Evolutionary conservation across 2,797 vertebrate species (phyloP), one percentile per base, ranked within the genome.

Genomic region (Heterohyrax brucei): DNA sequence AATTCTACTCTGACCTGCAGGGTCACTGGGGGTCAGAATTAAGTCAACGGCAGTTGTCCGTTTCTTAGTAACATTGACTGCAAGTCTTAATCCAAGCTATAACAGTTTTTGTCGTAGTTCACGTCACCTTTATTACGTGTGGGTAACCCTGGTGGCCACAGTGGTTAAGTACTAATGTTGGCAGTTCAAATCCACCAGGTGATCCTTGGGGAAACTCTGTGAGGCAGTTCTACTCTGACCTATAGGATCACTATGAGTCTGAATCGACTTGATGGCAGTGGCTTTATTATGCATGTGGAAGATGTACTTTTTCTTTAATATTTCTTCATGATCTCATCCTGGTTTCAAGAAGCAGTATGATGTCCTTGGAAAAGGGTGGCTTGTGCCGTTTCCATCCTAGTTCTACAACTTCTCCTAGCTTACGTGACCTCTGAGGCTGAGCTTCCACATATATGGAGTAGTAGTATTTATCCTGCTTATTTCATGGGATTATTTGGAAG

Each of bases 401-500:
- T 10, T 66, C 19, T 13, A 33, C n/a, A 39, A 1, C 39, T 93
- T 86, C 33, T 14, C 6, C 79, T 64, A 66, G 2, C 30, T 68
- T 59, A 3, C 22, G 26, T 6, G 24, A 68, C 4, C 4, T 26
- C 0, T 24, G 10, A 39, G 3, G 9, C 3, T 56, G 22, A 21
- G 21, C 82, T 28, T 53, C 75, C 5, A 7, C 26, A 30, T 28
- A 12, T 16, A 7, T 77, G 33, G 19, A 82, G 50, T 6, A 24
- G 16, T 64, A 14, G 9, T 24, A 24, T 44, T 59, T 70, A 14
- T 19, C 39, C 46, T 64, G 7, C 26, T 64, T 77, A 10, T 70
- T 84, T 87, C 28, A 48, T 16, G 87, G 2, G 50, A 61, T 62
- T 95, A n/a, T 73, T 93, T 93, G 5, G 10, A 91, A 89, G 26